Conservation (phyloP, 2,888 invertebrate species). For the Pecten maximus region DNA sequence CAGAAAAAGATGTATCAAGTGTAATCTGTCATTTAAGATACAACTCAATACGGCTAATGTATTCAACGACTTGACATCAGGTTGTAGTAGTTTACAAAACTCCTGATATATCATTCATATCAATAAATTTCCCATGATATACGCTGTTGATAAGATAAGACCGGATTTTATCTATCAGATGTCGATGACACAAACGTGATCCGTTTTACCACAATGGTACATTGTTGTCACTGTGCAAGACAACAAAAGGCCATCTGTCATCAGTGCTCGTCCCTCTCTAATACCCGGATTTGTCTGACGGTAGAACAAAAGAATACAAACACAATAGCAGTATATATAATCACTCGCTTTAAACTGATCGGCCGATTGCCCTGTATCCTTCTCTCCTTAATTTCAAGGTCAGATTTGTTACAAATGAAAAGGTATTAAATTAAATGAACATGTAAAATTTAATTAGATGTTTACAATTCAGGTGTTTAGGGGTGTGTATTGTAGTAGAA, state of each 20-base stretch:
- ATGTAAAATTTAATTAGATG: not conserved
- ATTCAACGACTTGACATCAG: not conserved
- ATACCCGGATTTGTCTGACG: constrained; percentile 5
- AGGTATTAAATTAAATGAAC: not conserved
- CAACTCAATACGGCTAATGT: not conserved
- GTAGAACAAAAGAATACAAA: not conserved
- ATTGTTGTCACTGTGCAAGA: not conserved
- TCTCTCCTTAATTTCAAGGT: not conserved
- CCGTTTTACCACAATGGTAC: not conserved
- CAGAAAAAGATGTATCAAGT: not conserved
- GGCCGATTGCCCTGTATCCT: not conserved
- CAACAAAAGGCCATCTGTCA: not conserved
- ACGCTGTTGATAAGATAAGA: not conserved
- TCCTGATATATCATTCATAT: not conserved
- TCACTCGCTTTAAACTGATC: not conserved
- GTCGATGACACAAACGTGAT: not conserved
- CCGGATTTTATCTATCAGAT: not conserved
- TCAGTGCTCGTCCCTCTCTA: not conserved
- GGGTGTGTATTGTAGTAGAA: not conserved
- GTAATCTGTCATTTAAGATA: not conserved
- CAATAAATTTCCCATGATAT: constrained; percentile 30
- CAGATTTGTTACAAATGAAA: not conserved
- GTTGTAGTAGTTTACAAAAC: not conserved
- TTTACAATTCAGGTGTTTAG: not conserved
- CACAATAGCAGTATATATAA: not conserved